Evolutionary conservation across 2,797 vertebrate genomes (phyloP).

Genomic region (Myiotriccus ornatus): DNA sequence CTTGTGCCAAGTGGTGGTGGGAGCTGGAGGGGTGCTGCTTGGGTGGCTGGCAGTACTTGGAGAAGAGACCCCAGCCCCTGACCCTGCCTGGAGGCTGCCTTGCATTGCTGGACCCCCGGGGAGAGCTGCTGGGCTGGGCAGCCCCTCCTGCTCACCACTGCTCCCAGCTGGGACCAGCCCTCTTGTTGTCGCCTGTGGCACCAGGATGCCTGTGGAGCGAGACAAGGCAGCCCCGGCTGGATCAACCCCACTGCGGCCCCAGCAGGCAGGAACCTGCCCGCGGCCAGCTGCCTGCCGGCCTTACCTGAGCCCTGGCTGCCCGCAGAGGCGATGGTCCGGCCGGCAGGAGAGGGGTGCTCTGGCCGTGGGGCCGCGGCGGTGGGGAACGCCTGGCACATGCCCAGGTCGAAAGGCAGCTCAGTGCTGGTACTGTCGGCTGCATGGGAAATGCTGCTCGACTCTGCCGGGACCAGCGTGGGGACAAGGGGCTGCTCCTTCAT

Average conservation of each 20-base stretch:
- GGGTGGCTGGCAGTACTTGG: accelerated
- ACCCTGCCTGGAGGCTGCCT: neutral
- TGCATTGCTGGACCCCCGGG: accelerated
- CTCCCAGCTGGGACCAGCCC: neutral
- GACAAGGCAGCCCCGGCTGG: neutral
- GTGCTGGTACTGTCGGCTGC: neutral
- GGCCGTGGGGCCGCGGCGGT: accelerated
- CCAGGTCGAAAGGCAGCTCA: neutral
- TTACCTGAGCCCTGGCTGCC: neutral
- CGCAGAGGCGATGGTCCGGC: neutral
- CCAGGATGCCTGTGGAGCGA: neutral
- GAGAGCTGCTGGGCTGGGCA: accelerated
- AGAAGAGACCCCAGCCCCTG: neutral
- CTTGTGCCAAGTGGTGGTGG: accelerated
- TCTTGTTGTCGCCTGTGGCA: neutral
- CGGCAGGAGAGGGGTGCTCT: accelerated
- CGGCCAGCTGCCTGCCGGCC: neutral
- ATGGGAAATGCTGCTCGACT: neutral
- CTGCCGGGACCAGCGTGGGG: accelerated
- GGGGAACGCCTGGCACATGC: neutral
- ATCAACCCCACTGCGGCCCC: neutral
- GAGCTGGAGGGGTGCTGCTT: accelerated
- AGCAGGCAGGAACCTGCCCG: neutral
- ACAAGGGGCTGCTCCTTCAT: neutral
- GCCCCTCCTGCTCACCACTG: neutral